Base-by-base conservation (phyloP, 2,113 vertebrate genomes). In the Epinephelus lanceolatus region DNA sequence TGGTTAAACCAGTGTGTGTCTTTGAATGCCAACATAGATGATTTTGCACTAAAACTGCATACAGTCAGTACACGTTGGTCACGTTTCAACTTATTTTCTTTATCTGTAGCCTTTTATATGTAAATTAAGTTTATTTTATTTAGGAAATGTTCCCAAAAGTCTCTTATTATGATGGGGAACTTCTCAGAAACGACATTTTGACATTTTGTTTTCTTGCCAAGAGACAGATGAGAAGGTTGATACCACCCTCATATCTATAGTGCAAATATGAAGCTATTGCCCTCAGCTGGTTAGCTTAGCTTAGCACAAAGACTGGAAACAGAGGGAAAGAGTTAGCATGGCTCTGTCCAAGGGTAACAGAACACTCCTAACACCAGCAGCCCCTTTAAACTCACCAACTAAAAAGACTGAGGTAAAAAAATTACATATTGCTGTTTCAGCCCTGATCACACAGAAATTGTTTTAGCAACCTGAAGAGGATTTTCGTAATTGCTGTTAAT, bases 1-100 rank as follows among this genome's bases (percentile, higher is more conserved):
- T 23, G 19, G 80, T 76, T 65, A 59, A 76, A 80, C 71, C 59
- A 70, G 21, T 9, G 23, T 72, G 25, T 9, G 40, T 59, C 21
- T 81, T 37, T 56, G 8, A 55, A 78, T 73, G 33, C 21, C 23
- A 61, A 42, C 52, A 17, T 18, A 52, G 19, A 52, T 42, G 1
- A 49, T 59, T 67, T 57, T 37, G n/a, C 6, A 21, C 18, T 40
- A 59, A 71, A 79, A 69, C 19, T 51, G 40, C 21, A 55, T 15
- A 56, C 49, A 71, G 2, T 49, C 19, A 30, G 23, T 21, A 11
- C 52, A 49, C 42, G 12, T 63, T 45, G 1, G 2, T 47, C 17
- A 70, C 2, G 67, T 59, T 71, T 74, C 10, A 23, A 11, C 63
- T 57, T 30, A 2, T 14, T 30, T 45, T 60, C 5, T 14, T 52